Base-by-base conservation (phyloP, 2,888 invertebrate species). In the Tribolium freemani region DNA sequence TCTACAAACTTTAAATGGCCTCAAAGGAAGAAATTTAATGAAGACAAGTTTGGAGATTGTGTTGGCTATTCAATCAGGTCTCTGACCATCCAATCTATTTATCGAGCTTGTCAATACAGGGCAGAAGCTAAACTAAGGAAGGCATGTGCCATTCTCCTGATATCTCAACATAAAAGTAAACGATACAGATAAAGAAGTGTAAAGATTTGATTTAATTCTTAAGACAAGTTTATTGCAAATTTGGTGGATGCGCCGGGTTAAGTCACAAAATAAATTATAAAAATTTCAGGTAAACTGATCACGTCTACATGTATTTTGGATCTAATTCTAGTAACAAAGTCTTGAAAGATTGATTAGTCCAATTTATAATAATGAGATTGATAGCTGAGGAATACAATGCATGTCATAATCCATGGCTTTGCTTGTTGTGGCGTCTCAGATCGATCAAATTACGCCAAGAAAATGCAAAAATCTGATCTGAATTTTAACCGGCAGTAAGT, bases 311-410 rank as follows among this genome's bases (percentile, higher is more conserved):
- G 45, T 16, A 48, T 48, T 48, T 48, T 10, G 9, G 10, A 13
- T 48, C 5, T 48, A 48, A 48, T 10, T 26, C 26, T 3, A 26
- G 5, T 26, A 26, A 26, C 26, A 26, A 63, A 63, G 11, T 61
- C n/a, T 51, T 20, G 26, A 3, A 9, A 20, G 13, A 53, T 51
- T 38, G 44, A 63, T 51, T 51, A 38, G 26, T 61, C 0, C 51
- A 51, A 51, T 51, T 38, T n/a, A 51, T 20, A 51, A 44, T 53
- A 63, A 53, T 63, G 63, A 63, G 53, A 63, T 51, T 63, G 63
- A 63, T 51, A 51, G 63, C 38, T 13, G 16, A n/a, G 6, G 53
- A 63, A 38, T 20, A 63, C 63, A 63, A 63, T 63, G 51, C 53
- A 30, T 51, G 53, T 53, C 51, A 53, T 51, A 63, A 63, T 63